Evolutionary conservation across 2,797 vertebrate species (phyloP), one percentile per base, ranked within the genome.

Genomic region (Macropus fuliginosus): DNA sequence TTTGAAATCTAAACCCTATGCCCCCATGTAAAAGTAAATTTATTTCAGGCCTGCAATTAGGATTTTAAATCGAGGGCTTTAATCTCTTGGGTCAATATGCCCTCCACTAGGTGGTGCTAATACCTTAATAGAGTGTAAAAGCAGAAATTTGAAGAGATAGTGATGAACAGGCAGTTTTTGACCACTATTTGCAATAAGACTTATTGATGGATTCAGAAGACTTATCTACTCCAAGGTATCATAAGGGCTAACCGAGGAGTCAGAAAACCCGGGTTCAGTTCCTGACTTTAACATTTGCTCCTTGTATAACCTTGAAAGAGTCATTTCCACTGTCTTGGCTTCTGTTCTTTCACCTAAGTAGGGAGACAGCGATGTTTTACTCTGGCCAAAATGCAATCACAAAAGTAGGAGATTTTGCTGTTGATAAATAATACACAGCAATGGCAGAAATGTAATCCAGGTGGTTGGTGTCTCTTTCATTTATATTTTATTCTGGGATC

Each of bases 81-180:
- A 56, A 90, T 50, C 4, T 0, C 50, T 50, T 4, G 6, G 29
- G 27, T 94, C 66, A 91, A 55, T 0, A 12, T 94, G 5, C 27
- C 14, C 0, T 96, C 97, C 98, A 98, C 97, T 97, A 98, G 98
- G 94, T 98, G 97, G 98, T 3, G 34, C 97, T 97, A 92, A 46
- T 62, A 16, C 66, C 95, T 96, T 90, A 97, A 97, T 95, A 0
- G 66, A 97, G 97, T 24, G 62, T 54, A 91, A 55, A 31, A 54
- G 55, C 3, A 24, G n/a, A 55, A 62, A 91, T 46, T 31, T 0
- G 31, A 91, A 40, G 59, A 57, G 56, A 92, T 52, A 1, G 4
- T 21, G 81, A 52, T 94, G 21, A 46, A 94, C 92, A 66, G 95
- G 89, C 92, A 92, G 91, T 90, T 91, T 94, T 54, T 74, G 11